Base-by-base conservation (phyloP, 2,888 invertebrate species). In the Orchestes rusci region DNA sequence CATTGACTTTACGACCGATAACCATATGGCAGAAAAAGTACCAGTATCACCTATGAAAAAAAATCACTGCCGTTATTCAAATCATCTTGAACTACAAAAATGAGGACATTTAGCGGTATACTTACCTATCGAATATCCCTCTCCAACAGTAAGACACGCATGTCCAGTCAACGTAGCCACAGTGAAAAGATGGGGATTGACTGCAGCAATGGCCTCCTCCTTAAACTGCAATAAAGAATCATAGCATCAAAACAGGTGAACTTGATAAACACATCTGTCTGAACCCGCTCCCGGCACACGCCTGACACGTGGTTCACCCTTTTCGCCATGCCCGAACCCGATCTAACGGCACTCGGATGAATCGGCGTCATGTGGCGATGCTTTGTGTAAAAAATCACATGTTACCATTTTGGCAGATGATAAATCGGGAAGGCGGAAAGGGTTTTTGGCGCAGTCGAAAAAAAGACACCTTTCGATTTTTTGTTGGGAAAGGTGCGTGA, bases 161-260 rank as follows among this genome's bases (percentile, higher is more conserved):
- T 92, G 92, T 0, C 90, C 90, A 4, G 93, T 93, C 45, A 94
- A 73, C 10, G 94, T 94, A 34, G 93, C 93, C 57, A 94, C 76
- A 4, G 92, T 93, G 68, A 90, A 89, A 42, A 96, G 68, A 68
- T 89, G 87, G 5, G 93, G 86, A 68, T 84, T 80, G 4, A 78
- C 73, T 52, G 85, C 80, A 50, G 73, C 69, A 10, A 75, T 56
- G 3, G 89, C 91, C 61, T 79, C 71, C 64, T 82, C 82, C 63
- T 77, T 80, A 68, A 82, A 72, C 74, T 80, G 34, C 15, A 38
- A 38, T n/a, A 36, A 36, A 36, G 5, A 19, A 34, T 31, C 8
- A 31, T 12, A 31, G 7, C 13, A 10, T n/a, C 15, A n/a, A n/a
- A n/a, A n/a, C n/a, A 30, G 30, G 30, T 30, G 30, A 30, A 30